A percentile compares a stretch with the other conserved stretches of the same genome.
Evolutionary conservation across 2,797 vertebrate species (phyloP).

Genomic region (Spinus olivaceus): DNA sequence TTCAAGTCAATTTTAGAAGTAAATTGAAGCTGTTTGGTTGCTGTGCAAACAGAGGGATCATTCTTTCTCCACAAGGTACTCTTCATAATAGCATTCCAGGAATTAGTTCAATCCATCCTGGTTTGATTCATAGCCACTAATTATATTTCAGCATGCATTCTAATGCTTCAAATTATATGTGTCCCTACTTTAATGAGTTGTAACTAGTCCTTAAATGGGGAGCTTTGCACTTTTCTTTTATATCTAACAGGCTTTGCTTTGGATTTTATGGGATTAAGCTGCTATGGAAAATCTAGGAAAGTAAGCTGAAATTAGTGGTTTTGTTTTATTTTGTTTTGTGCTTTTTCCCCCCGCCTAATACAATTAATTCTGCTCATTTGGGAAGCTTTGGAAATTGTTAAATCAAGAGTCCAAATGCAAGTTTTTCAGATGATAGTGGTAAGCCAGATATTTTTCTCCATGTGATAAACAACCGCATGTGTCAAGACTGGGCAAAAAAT

Average conservation of each 20-base stretch:
- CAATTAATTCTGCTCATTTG: not conserved
- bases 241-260: conserved; percentile 64
- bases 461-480: not conserved
- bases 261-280: conserved; percentile 61
- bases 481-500: not conserved
- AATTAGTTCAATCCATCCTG: conserved; percentile 71
- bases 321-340: not conserved
- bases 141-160: conserved; percentile 71
- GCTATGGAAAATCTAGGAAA: conserved; percentile 27
- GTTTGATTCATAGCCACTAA: conserved; percentile 71
- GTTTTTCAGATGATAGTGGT: not conserved
- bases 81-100: conserved; percentile 63
- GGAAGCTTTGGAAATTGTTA: not conserved
- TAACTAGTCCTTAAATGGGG: conserved; percentile 69
- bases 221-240: conserved; percentile 62
- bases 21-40: conserved; percentile 73
- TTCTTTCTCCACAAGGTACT: conserved; percentile 61
- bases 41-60: conserved; percentile 69
- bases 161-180: conserved; percentile 67
- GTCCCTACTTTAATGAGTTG: conserved; percentile 70
- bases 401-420: not conserved
- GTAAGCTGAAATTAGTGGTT: not conserved
- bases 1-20: conserved; percentile 72
- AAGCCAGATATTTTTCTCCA: not conserved
- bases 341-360: not conserved